A percentile compares a stretch with the other conserved stretches of the same genome.
Evolutionary conservation across 2,797 vertebrate genomes (phyloP).

Genomic region (Poecile montanus): DNA sequence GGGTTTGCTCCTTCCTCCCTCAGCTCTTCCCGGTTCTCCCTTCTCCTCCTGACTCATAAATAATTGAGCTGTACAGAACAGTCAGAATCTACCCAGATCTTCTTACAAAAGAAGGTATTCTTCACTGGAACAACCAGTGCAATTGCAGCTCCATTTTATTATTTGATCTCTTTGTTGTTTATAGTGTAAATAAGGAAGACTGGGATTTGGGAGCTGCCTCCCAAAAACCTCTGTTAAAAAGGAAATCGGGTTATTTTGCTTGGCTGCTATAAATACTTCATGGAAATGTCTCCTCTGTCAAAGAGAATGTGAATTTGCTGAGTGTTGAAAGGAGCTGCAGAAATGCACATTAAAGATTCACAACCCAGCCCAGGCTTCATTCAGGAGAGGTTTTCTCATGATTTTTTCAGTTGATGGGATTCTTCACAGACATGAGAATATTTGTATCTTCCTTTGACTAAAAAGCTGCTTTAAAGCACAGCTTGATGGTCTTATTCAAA

Average conservation of each 20-base stretch:
- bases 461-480: not conserved
- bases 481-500: not conserved
- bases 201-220: not conserved
- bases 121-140: not conserved
- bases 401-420: not conserved
- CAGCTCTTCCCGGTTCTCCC: fast-evolving
- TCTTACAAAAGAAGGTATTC: not conserved
- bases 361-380: not conserved
- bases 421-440: not conserved
- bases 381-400: not conserved
- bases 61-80: not conserved
- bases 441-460: not conserved
- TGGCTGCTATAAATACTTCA: constrained; percentile 33
- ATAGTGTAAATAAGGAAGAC: not conserved
- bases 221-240: not conserved
- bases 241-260: not conserved
- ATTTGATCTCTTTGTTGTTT: not conserved
- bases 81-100: not conserved
- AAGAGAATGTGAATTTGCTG: not conserved
- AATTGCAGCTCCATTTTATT: not conserved
- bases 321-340: not conserved
- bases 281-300: constrained; percentile 1
- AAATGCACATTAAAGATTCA: constrained; percentile 38
- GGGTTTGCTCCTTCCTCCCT: not conserved
- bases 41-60: not conserved